Percentiles rank a stretch among this genome's conserved stretches.
phyloP scores from a whole-genome alignment of 2,888 invertebrate genomes.

The Malthinus seriepunctatus region DNA sequence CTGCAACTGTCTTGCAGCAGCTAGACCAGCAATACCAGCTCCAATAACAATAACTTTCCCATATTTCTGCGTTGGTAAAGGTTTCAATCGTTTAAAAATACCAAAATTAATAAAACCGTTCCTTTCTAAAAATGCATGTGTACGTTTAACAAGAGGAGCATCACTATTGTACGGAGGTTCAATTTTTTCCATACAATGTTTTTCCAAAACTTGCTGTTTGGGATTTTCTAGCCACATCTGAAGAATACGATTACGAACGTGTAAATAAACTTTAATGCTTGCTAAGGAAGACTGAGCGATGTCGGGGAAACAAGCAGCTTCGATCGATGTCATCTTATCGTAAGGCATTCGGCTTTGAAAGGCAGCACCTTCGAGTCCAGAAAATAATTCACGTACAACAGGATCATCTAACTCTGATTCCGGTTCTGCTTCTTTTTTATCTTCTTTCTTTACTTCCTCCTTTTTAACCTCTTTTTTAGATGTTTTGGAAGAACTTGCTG shows the following conservation, averaged over 20 bases:
- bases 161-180: conserved; percentile 94
- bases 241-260: conserved; percentile 86
- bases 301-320: conserved; percentile 93
- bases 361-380: conserved; percentile 82
- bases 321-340: conserved; percentile 92
- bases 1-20: conserved; percentile 91
- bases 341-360: conserved; percentile 93
- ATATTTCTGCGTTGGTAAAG: conserved; percentile 66
- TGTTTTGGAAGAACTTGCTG: conserved; percentile 55
- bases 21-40: conserved; percentile 90
- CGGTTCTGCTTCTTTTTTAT: conserved; percentile 64
- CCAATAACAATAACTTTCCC: conserved; percentile 69
- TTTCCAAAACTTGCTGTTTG: conserved; percentile 84
- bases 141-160: conserved; percentile 76
- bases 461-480: conserved; percentile 53
- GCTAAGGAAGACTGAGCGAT: conserved; percentile 81
- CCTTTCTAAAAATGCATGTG: conserved; percentile 90
- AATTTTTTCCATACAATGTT: conserved; percentile 79
- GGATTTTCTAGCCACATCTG: conserved; percentile 97
- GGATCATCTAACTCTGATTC: conserved; percentile 71
- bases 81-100: conserved; percentile 84
- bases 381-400: conserved; percentile 55
- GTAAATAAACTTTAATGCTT: conserved; percentile 85
- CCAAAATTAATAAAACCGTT: conserved; percentile 99
- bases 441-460: conserved; percentile 55